A percentile compares a stretch with the other conserved stretches of the same genome.
phyloP scores from a whole-genome alignment of 2,888 invertebrate genomes.

The Eulithis prunata region DNA sequence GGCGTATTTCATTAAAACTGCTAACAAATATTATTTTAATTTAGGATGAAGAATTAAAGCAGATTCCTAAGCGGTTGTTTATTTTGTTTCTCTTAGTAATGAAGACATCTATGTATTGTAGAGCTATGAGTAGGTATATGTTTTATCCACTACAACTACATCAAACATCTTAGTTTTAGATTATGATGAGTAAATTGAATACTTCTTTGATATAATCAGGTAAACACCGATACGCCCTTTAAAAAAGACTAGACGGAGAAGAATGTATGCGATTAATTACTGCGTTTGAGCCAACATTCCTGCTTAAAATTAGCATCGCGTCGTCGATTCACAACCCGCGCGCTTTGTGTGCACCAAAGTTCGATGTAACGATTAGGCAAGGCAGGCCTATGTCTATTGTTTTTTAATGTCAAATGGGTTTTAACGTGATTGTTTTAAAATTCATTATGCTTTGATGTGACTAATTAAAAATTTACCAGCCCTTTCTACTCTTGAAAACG shows the following conservation, averaged over 20 bases:
- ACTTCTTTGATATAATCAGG: conserved; percentile 42
- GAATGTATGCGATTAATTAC: conserved; percentile 70
- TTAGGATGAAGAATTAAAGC: too few relatives aligned
- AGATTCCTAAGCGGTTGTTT: too few relatives aligned
- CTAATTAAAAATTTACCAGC: too few relatives aligned
- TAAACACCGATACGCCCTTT: conserved; percentile 40
- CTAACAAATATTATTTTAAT: too few relatives aligned
- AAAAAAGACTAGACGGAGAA: conserved; percentile 62
- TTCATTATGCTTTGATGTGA: neutral
- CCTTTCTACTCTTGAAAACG: neutral
- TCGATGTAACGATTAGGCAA: conserved; percentile 3
- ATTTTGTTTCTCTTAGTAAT: too few relatives aligned
- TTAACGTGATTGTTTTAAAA: neutral
- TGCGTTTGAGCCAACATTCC: conserved; percentile 72
- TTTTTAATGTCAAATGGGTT: conserved; percentile 8
- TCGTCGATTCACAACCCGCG: conserved; percentile 64
- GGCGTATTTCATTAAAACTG: too few relatives aligned
- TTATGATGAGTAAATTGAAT: too few relatives aligned
- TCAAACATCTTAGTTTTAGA: too few relatives aligned
- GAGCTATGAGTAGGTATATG: too few relatives aligned
- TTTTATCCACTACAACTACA: too few relatives aligned
- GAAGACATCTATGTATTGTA: too few relatives aligned
- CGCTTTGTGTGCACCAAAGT: conserved; percentile 17
- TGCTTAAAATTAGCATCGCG: conserved; percentile 67
- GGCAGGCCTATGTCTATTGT: conserved; percentile 7